A percentile compares a stretch with the other conserved stretches of the same genome.
Conservation (phyloP, 2,113 vertebrate species). For the Climacteris rufus region DNA sequence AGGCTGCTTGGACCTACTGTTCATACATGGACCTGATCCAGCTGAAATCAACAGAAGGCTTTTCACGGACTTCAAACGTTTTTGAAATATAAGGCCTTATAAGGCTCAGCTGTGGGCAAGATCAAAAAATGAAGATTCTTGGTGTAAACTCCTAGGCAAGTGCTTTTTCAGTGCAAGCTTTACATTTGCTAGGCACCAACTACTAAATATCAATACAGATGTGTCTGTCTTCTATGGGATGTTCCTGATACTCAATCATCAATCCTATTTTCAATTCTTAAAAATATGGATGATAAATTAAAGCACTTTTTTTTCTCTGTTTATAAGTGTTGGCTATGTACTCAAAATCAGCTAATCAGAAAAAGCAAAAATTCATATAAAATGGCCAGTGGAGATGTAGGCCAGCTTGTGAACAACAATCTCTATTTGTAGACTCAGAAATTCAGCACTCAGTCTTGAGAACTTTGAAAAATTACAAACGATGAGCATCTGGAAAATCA, state of each 20-base stretch:
- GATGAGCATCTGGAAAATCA: neutral
- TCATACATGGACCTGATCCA: neutral
- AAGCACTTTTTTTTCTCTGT: neutral
- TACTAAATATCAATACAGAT: neutral
- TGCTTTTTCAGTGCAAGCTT: neutral
- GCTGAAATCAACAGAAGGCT: constrained; percentile 28
- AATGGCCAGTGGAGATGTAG: neutral
- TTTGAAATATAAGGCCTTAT: constrained; percentile 8
- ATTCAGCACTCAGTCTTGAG: neutral
- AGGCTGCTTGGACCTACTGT: neutral
- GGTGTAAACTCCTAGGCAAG: neutral
- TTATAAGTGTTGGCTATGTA: neutral
- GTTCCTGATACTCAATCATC: neutral
- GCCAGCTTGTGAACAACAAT: neutral
- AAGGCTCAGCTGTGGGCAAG: neutral
- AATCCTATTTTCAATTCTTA: neutral
- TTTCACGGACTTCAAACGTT: constrained; percentile 39
- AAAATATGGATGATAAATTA: neutral
- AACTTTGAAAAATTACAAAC: neutral
- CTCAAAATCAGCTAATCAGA: neutral
- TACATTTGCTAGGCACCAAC: neutral
- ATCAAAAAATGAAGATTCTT: constrained; percentile 12
- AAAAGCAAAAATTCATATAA: neutral
- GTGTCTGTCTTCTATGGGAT: neutral
- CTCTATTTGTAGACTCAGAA: neutral